Evolutionary conservation across 2,797 vertebrate species (phyloP).

Genomic region (Chloroceryle amazona): DNA sequence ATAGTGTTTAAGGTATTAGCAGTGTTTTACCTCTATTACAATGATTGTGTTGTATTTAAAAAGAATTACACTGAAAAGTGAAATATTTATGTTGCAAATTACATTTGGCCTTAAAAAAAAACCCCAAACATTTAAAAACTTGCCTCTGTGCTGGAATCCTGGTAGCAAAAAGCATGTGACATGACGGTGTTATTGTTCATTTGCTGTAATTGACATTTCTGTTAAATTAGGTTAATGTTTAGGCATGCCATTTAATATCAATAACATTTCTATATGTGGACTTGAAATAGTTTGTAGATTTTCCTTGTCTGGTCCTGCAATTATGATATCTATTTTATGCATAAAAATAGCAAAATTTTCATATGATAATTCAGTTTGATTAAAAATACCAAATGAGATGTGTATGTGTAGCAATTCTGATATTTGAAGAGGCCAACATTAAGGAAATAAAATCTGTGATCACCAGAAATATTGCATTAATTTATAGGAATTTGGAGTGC

Average conservation of each 20-base stretch:
- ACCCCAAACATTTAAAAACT: neutral
- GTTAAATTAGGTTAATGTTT: neutral
- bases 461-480: slow-evolving; percentile 43
- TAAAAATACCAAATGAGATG: neutral
- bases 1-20: neutral
- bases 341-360: neutral
- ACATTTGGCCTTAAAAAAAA: neutral
- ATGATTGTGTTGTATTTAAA: neutral
- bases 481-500: slow-evolving; percentile 95
- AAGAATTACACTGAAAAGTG: neutral
- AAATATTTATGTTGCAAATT: neutral
- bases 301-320: neutral
- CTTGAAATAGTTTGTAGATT: neutral
- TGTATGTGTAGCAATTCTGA: neutral
- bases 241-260: neutral
- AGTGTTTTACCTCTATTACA: neutral
- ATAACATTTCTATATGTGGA: neutral
- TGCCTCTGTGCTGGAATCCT: neutral
- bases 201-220: neutral
- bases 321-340: neutral
- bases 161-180: neutral
- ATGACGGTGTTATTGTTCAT: neutral
- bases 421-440: neutral
- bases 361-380: neutral
- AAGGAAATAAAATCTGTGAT: neutral